phyloP scores from a whole-genome alignment of 2,113 vertebrate genomes.

The Alouatta palliata region DNA sequence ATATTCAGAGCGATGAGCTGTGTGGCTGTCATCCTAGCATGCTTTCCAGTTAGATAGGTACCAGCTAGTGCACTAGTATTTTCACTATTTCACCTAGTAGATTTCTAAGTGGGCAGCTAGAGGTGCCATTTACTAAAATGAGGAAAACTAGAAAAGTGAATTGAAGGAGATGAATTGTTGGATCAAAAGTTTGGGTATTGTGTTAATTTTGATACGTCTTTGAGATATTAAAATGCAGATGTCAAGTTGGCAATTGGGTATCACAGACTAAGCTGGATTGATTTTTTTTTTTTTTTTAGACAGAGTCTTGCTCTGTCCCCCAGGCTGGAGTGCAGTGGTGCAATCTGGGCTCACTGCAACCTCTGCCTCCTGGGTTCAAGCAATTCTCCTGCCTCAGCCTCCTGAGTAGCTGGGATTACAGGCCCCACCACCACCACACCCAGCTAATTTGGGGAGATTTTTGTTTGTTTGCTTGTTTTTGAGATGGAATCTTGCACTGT shows the following conservation, averaged over 20 bases:
- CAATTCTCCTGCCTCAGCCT: no score
- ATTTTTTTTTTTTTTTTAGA: no score
- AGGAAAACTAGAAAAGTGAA: background rate
- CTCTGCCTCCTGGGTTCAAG: no score
- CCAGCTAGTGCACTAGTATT: background rate
- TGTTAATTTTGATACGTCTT: background rate
- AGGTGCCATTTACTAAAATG: background rate
- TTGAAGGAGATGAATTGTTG: background rate
- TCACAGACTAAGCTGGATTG: background rate
- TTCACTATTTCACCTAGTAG: background rate
- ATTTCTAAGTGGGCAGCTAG: background rate
- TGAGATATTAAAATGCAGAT: slow-evolving; percentile 10
- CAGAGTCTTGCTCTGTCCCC: no score
- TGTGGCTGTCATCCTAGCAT: background rate
- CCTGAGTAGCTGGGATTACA: no score
- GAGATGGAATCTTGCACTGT: no score
- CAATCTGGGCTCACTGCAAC: no score
- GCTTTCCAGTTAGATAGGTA: background rate
- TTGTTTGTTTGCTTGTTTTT: no score
- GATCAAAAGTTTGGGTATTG: background rate
- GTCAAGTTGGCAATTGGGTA: background rate
- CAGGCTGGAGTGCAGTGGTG: no score
- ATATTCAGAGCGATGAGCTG: background rate
- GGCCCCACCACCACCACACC: no score
- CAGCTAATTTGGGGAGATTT: no score